phyloP scores from a whole-genome alignment of 2,113 vertebrate species.

The Dicrurus megarhynchus region DNA sequence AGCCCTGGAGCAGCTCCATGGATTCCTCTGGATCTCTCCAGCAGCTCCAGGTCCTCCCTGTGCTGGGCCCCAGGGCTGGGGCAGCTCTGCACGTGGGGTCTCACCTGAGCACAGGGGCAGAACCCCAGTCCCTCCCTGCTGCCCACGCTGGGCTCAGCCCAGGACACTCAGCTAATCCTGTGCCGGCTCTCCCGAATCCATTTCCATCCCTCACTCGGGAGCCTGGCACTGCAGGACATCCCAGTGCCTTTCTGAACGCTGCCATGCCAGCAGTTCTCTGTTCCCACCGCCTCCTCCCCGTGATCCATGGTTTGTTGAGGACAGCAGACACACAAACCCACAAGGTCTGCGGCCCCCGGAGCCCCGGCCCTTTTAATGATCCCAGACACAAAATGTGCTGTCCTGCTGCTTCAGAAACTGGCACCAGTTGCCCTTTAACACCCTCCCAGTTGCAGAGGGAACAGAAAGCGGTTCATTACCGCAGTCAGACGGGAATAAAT shows the following conservation, averaged over 20 bases:
- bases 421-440: neutral
- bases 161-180: neutral
- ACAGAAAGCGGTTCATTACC: neutral
- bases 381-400: neutral
- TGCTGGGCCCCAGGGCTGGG: neutral
- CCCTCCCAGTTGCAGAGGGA: neutral
- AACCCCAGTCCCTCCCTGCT: neutral
- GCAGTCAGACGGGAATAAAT: neutral
- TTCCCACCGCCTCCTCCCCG: neutral
- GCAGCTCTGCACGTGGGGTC: neutral
- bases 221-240: neutral
- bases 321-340: neutral
- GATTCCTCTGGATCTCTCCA: neutral
- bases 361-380: neutral
- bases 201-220: rapidly evolving
- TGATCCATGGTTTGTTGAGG: neutral
- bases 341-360: neutral
- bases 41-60: neutral
- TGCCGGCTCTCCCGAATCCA: rapidly evolving
- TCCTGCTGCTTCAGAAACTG: neutral
- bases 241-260: neutral
- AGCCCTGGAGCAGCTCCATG: neutral
- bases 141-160: neutral
- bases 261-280: rapidly evolving
- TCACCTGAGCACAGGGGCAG: neutral